These are phyloP conservation scores for Sebastes schlegelii DNA, from an alignment of 2,113 vertebrate species.

Conservation along the genomic window DNA sequence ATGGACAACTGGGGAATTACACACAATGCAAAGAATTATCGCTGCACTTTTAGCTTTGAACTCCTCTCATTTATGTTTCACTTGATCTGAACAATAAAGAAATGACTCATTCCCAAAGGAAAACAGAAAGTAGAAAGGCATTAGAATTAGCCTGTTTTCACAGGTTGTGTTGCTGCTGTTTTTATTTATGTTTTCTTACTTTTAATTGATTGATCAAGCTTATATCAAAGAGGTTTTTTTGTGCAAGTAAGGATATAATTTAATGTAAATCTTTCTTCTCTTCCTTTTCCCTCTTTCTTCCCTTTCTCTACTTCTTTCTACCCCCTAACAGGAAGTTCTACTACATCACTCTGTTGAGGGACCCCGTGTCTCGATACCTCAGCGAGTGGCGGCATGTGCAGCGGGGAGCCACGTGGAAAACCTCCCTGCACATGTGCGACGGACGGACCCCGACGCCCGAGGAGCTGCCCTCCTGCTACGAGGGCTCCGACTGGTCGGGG, in stretches of 20 bases:
- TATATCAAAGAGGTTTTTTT: background rate
- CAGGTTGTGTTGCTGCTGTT: background rate
- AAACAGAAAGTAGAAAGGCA: background rate
- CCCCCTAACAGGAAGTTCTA: constrained; percentile 92
- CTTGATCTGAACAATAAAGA: constrained; percentile 4
- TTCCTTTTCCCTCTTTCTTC: background rate
- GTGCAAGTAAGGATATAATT: background rate
- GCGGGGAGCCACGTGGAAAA: constrained; percentile 98
- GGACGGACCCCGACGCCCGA: constrained; percentile 96
- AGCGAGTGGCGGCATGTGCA: constrained; percentile 99
- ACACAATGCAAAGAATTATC: background rate
- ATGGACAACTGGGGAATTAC: constrained; percentile 52
- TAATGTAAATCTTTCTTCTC: constrained; percentile 2
- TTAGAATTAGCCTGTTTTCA: constrained; percentile 2
- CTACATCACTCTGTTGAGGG: constrained; percentile 97
- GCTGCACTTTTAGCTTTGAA: background rate
- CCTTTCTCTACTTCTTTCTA: background rate
- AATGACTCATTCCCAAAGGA: background rate
- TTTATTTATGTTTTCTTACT: background rate
- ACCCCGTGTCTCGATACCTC: constrained; percentile 97
- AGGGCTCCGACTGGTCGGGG: constrained; percentile 97
- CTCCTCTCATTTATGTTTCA: background rate
- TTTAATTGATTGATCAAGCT: constrained; percentile 4
- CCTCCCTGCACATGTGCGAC: constrained; percentile 98
- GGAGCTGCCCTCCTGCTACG: constrained; percentile 96